Base-by-base conservation (phyloP, 2,113 vertebrate species). In the Ursus arctos region DNA sequence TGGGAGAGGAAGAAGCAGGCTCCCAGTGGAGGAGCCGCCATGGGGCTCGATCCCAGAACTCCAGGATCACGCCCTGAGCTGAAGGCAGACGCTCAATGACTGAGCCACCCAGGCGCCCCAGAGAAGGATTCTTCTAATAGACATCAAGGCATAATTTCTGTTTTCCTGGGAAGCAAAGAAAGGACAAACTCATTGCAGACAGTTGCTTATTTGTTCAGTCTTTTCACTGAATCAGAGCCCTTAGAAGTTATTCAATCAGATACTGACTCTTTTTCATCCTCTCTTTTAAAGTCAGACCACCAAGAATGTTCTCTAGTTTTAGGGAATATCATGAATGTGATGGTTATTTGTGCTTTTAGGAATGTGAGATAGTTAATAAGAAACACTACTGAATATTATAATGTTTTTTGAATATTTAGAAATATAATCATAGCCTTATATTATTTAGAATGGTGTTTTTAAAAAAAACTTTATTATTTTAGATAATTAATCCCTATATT, bases 61-160 rank as follows among this genome's bases (percentile, higher is more conserved):
- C 43, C 43, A 43, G 43, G 43, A 43, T 43, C 43, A 43, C 43
- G 43, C 43, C 43, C 43, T 43, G 43, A 43, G 43, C 43, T 6
- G 43, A 43, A 43, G 43, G 43, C 43, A 43, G 43, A 43, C 6
- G 43, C 43, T 43, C 43, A 43, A 43, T 43, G 43, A 43, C 43
- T 43, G 43, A 74, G 92, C 53, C 65, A 47, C 6, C 7, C 12
- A 53, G 81, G 92, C 53, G 59, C 53, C 6, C 7, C 12, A 53
- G 81, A 93, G 80, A 72, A 96, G 33, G 87, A 53, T 26, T 91
- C 72, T 98, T 85, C 89, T 51, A 47, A 47, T 22, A 92, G 69
- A 51, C n/a, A 10, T 16, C 22, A 49, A 84, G 31, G 15, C 6
- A 76, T 33, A n/a, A 53, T 55, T 87, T 93, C 65, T 94, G 10